Evolutionary conservation across 1,140 invertebrate species (phyloP), one percentile per base, ranked within the genome.

Genomic region (Musca vetustissima): DNA sequence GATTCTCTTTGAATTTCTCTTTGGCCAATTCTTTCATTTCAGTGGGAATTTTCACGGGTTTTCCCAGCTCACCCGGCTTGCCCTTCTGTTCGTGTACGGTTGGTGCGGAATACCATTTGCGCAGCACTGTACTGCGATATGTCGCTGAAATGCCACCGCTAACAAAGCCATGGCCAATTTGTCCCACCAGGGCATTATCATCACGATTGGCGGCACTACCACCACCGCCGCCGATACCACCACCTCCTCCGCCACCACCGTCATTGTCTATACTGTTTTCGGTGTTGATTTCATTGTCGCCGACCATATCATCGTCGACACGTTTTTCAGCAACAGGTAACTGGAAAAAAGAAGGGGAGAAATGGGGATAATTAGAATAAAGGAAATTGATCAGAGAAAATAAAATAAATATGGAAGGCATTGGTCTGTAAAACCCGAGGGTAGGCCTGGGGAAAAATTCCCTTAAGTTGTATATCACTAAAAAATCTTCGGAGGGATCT

Each of bases 1-100:
- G 96, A 86, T 99, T 98, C 71, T 96, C 87, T 83, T 97, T 97
- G 83, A 98, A 98, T 80, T 96, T 95, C 75, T 98, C 94, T 84
- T 97, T 92, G 87, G 96, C 94, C 32, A 94, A 83, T 55, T 89
- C 89, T 76, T 98, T 92, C 80, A 93, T 88, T 21, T 94, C 91
- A 4, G 90, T 84, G 25, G 94, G 90, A 75, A 98, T 93, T 70
- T 90, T 88, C 6, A 98, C 96, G 28, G 94, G 89, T 79, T 91
- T 91, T 48, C 93, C 97, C 87, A 92, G 87, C 85, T 98, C 96
- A 24, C 97, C 97, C 4, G 93, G 92, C 48, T 83, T 87, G 2
- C 90, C 89, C 48, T 85, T 84, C n/a, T 85, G 84, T 70, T 91
- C 90, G 47, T 83, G 81, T 0, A 96, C 88, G 4, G 88, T 80